Conservation (phyloP, 2,113 vertebrate species). For the Miniopterus natalensis region DNA sequence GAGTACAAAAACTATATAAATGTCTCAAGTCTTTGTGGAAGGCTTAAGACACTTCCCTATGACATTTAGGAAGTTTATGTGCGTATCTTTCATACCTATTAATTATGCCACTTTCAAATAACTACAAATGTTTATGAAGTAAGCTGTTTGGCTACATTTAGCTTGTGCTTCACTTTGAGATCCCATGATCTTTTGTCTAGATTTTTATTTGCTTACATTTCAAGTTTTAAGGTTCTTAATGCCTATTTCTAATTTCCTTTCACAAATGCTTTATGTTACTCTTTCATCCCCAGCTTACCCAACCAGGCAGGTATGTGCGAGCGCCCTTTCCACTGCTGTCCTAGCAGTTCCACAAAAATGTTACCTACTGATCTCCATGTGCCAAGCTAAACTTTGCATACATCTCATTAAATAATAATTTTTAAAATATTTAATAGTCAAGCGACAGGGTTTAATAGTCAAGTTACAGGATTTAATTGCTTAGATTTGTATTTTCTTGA, state of each 20-base stretch:
- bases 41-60: constrained; percentile 32
- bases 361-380: not conserved
- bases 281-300: not conserved
- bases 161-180: constrained; percentile 64
- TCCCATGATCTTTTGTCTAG: not conserved
- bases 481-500: not conserved
- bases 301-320: not conserved
- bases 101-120: constrained; percentile 78
- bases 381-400: not conserved
- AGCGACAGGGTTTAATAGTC: not conserved
- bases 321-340: not conserved
- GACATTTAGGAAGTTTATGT: constrained; percentile 69
- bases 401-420: not conserved
- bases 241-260: not conserved
- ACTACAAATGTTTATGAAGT: constrained; percentile 61
- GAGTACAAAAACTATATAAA: constrained; percentile 21
- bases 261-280: not conserved
- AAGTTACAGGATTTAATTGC: not conserved
- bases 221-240: not conserved
- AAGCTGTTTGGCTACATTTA: constrained; percentile 65
- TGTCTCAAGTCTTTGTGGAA: not conserved
- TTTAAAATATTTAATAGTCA: not conserved
- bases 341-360: not conserved
- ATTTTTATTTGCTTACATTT: constrained; percentile 1
- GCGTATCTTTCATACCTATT: constrained; percentile 73